phyloP scores from a whole-genome alignment of 2,888 invertebrate species.

The Cheilosia pagana region DNA sequence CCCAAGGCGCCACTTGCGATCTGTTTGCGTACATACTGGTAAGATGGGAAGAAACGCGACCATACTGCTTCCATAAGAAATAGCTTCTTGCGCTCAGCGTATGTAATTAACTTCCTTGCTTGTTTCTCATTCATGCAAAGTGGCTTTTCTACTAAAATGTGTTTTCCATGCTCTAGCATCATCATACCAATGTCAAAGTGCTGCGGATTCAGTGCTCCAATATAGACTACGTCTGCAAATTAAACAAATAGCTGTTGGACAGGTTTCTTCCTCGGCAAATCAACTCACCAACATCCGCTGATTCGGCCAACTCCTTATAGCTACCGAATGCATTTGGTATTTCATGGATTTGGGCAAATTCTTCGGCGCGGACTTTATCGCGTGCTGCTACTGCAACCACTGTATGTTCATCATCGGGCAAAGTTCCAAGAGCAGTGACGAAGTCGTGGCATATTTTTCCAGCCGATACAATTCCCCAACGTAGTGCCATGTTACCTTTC shows the following conservation, averaged over 20 bases:
- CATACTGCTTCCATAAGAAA: constrained; percentile 96
- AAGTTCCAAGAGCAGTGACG: constrained; percentile 87
- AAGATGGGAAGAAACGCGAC: constrained; percentile 93
- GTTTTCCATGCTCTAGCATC: constrained; percentile 92
- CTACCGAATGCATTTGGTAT: constrained; percentile 90
- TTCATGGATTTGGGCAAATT: constrained; percentile 90
- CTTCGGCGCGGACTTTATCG: constrained; percentile 88
- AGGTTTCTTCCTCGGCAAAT: background rate
- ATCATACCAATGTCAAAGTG: constrained; percentile 89
- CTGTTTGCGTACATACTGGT: constrained; percentile 87
- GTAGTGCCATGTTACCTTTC: constrained; percentile 80
- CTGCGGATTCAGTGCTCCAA: constrained; percentile 90
- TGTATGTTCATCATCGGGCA: constrained; percentile 88
- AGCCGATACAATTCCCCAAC: constrained; percentile 94
- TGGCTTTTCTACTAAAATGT: constrained; percentile 96
- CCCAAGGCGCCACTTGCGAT: constrained; percentile 88
- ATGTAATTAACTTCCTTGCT: constrained; percentile 87
- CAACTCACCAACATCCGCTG: constrained; percentile 88
- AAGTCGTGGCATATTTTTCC: constrained; percentile 96
- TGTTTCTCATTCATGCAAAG: constrained; percentile 91
- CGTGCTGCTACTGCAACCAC: constrained; percentile 92
- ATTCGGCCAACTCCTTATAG: constrained; percentile 90
- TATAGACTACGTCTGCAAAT: constrained; percentile 91
- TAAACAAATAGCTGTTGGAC: background rate
- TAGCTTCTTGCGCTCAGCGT: constrained; percentile 88